Conservation (phyloP, 2,113 vertebrate genomes). For the Cavia porcellus region DNA sequence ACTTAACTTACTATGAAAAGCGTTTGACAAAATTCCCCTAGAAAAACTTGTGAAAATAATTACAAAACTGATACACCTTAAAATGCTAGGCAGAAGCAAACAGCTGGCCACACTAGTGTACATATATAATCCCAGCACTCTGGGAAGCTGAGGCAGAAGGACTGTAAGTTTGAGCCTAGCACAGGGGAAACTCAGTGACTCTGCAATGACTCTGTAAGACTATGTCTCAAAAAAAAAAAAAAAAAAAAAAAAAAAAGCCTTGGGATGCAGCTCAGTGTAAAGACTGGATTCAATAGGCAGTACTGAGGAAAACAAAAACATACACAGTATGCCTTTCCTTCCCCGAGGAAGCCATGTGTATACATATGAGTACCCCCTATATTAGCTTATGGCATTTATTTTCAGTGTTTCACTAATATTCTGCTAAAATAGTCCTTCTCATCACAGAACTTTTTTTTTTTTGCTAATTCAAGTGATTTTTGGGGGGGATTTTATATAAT, state of each 20-base stretch:
- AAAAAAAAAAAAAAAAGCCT: background rate
- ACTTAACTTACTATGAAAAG: background rate
- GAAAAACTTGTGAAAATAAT: background rate
- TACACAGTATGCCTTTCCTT: background rate
- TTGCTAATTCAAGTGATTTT: constrained; percentile 9
- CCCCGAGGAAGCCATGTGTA: background rate
- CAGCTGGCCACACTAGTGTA: background rate
- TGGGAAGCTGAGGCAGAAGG: background rate
- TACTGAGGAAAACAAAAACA: background rate
- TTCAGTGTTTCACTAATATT: constrained; percentile 28
- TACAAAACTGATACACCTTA: background rate
- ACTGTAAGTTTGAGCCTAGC: background rate
- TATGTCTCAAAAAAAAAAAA: background rate
- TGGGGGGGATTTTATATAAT: constrained; percentile 11
- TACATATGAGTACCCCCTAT: background rate
- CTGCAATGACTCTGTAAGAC: background rate
- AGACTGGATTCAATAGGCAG: background rate
- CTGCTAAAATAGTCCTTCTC: constrained; percentile 45
- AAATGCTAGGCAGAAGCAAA: background rate
- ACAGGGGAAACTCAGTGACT: background rate
- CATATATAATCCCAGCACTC: background rate
- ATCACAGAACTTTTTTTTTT: background rate
- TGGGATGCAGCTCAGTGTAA: background rate
- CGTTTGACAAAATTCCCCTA: background rate
- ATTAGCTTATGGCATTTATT: constrained; percentile 24